These are phyloP conservation scores for Drosophila bunnanda DNA, from an alignment of 2,888 invertebrate species.

Conservation along the genomic window DNA sequence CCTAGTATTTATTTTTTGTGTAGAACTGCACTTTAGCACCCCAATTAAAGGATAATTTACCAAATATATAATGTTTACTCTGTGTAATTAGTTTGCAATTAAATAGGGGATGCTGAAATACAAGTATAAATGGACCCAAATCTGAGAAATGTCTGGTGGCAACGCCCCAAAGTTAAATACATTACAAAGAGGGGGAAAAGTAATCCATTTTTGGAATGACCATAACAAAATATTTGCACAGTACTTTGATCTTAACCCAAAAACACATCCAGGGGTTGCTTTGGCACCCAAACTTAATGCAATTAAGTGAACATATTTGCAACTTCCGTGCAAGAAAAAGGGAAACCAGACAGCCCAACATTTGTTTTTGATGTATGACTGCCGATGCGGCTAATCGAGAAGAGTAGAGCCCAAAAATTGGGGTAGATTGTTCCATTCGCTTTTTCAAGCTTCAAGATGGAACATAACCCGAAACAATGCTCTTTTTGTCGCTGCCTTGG, in stretches of 20 bases:
- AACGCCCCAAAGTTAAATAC: constrained; percentile 45
- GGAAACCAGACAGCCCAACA: constrained; percentile 35
- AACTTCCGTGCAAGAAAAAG: constrained; percentile 61
- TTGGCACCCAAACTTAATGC: constrained; percentile 65
- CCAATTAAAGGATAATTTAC: constrained; percentile 35
- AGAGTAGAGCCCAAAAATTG: constrained; percentile 17
- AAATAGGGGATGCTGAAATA: constrained; percentile 53
- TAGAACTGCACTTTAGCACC: constrained; percentile 48
- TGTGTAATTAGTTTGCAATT: constrained; percentile 76
- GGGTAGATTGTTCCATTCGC: constrained; percentile 18
- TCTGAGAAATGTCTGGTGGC: constrained; percentile 65
- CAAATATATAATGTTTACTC: constrained; percentile 50
- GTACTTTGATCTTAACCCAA: constrained; percentile 71
- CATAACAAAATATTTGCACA: constrained; percentile 67
- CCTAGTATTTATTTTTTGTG: constrained; percentile 33
- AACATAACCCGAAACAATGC: constrained; percentile 4
- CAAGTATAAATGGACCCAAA: constrained; percentile 65
- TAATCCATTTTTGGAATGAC: constrained; percentile 47
- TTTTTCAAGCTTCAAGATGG: constrained; percentile 3
- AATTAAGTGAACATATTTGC: constrained; percentile 81
- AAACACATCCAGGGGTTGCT: constrained; percentile 46
- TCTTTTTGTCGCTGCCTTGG: constrained; percentile 16
- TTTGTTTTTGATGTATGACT: constrained; percentile 68
- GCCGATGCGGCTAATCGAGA: constrained; percentile 71
- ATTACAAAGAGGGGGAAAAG: constrained; percentile 40